phyloP scores from a whole-genome alignment of 2,113 vertebrate genomes.

The Ctenomys sociabilis region DNA sequence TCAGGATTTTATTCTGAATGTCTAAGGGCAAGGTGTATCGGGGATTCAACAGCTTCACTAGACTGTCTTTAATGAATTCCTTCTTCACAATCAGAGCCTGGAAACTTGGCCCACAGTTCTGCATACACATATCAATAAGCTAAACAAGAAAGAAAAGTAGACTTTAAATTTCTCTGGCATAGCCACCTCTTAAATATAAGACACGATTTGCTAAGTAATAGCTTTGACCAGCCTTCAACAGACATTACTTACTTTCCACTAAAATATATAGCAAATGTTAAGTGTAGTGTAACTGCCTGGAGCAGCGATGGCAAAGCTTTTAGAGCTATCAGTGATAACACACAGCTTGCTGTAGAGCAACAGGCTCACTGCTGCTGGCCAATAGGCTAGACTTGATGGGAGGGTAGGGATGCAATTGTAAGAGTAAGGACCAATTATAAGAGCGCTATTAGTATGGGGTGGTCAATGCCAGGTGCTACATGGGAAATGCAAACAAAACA shows the following conservation, averaged over 20 bases:
- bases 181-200: not conserved
- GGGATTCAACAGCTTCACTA: conserved; percentile 88
- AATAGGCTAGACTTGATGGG: not conserved
- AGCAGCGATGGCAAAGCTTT: not conserved
- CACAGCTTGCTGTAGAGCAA: not conserved
- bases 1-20: conserved; percentile 88
- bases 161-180: not conserved
- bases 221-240: not conserved
- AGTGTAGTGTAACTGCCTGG: not conserved
- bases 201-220: not conserved
- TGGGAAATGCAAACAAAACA: not conserved
- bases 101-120: conserved; percentile 88
- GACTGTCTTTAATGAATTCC: conserved; percentile 88
- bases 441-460: not conserved
- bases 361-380: not conserved
- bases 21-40: conserved; percentile 86
- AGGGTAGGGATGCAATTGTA: not conserved
- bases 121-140: conserved; percentile 89
- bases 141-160: conserved; percentile 73
- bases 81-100: conserved; percentile 88
- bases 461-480: not conserved
- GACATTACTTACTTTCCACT: not conserved
- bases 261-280: not conserved
- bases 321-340: not conserved
- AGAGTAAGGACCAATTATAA: too few relatives aligned